Percentiles rank a stretch among this genome's conserved stretches.
These are phyloP conservation scores for Strongylocentrotus purpuratus DNA, from an alignment of 35 echinoderm and acorn worm species.

Conservation along the genomic window DNA sequence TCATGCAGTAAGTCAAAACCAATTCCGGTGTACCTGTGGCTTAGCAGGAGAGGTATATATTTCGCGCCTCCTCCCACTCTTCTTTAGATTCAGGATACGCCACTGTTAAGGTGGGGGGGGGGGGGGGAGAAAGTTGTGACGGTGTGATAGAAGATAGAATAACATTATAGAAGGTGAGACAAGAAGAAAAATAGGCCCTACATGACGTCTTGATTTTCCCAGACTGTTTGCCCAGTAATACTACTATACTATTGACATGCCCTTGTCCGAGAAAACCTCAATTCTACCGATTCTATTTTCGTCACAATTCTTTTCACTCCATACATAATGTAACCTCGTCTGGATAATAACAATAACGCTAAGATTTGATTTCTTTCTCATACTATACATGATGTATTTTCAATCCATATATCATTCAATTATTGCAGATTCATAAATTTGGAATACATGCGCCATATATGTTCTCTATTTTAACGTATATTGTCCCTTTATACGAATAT, in stretches of 20 bases:
- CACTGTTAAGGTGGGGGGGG: neutral
- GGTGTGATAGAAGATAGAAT: neutral
- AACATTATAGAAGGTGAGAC: neutral
- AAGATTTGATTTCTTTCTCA: neutral
- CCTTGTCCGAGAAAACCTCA: neutral
- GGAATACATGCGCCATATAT: neutral
- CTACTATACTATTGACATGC: slow-evolving; percentile 12
- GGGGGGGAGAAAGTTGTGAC: neutral
- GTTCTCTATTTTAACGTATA: neutral
- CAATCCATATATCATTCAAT: neutral
- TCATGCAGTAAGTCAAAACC: no score
- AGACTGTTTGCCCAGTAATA: slow-evolving; percentile 17
- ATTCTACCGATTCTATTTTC: neutral
- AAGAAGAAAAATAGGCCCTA: neutral
- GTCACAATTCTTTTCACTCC: neutral
- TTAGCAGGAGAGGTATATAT: no score
- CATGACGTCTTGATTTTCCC: slow-evolving; percentile 2
- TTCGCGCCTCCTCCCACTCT: neutral
- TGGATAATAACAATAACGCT: neutral
- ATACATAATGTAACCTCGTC: neutral
- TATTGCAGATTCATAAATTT: neutral
- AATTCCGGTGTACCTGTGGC: neutral
- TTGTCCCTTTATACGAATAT: neutral
- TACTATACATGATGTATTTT: neutral
- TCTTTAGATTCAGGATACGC: neutral